Base-by-base conservation (phyloP, 2,797 vertebrate genomes). In the Acanthiza pusilla region DNA sequence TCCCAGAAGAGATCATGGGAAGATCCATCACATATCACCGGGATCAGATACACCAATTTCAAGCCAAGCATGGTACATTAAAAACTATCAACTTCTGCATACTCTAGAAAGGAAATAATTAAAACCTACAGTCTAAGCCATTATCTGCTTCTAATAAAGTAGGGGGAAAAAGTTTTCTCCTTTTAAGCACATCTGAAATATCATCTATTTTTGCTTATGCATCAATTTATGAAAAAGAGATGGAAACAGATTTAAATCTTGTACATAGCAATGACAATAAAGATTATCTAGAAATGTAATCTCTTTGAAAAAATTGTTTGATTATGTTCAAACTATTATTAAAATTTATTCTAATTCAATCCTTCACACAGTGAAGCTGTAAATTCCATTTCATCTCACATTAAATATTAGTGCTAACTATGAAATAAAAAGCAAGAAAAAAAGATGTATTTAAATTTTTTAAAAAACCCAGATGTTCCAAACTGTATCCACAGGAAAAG, bases 241-340 rank as follows among this genome's bases (percentile, higher is more conserved):
- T 27, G 23, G 61, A 92, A 85, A 82, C 16, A 86, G 38, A 94
- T 68, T 70, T 45, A 81, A 74, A 85, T 57, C 36, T 88, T 91
- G 82, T 57, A 91, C 13, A 40, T 2, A 88, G 26, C 18, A 91
- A 48, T 43, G 26, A 47, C 82, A 92, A 85, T 36, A 88, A 83
- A 88, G 66, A 86, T 80, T 84, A 95, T 93, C 73, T 84, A 66
- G 45, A 85, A 85, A 60, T 42, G 26, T 47, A 74, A 91, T 94
- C 66, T 86, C 74, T 95, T 85, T 62, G 51, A 91, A 92, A 85
- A 36, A 86, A 32, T 5, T 4, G 16, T 51, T 88, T 76, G 38
- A 79, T 82, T 86, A 84, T 50, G 48, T 79, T 88, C 60, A 75
- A 70, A 70, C 21, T 73, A 55, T 60, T 73, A 92, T 96, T 91